Base-by-base conservation (phyloP, 2,113 vertebrate species). In the Lathamus discolor region DNA sequence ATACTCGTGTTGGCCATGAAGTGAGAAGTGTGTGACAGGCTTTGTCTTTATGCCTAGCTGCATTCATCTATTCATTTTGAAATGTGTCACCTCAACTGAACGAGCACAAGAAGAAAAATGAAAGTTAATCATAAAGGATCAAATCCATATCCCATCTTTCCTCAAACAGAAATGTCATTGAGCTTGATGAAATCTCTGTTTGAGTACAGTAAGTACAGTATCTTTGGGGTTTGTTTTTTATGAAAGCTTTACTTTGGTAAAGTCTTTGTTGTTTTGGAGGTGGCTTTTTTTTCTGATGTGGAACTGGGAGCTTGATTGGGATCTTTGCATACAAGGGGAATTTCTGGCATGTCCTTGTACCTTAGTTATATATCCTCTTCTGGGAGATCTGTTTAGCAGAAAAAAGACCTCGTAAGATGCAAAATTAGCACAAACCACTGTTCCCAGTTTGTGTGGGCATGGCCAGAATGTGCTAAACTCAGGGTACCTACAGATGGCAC, bases 11-110 rank as follows among this genome's bases (percentile, higher is more conserved):
- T 75, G 84, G 66, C 86, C 57, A 25, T 79, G 90, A 90, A 86
- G 91, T 93, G 88, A 89, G 64, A 93, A 92, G 44, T 76, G 37
- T 52, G 69, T 92, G 91, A 92, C 62, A 95, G 83, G 82, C 70
- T 86, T 86, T 62, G 31, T 88, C 73, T 86, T 90, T 85, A 66
- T 89, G 80, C 74, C 44, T 68, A 9, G 2, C 62, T 87, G 66
- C 77, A 91, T 69, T 95, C 55, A 41, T 86, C 61, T 88, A 13
- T 86, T 94, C 23, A 31, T 86, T 94, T 92, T 92, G 51, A 90
- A 93, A 88, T 93, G 90, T 85, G 57, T 88, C 77, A 86, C 61
- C 69, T 94, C 93, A 72, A 51, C 39, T 69, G 83, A 82, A 91
- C 57, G 48, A 66, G 54, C 52, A 57, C 61, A 70, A 80, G 62